Evolutionary conservation across 2,888 invertebrate species (phyloP).

Genomic region (Linnaemya tessellans): DNA sequence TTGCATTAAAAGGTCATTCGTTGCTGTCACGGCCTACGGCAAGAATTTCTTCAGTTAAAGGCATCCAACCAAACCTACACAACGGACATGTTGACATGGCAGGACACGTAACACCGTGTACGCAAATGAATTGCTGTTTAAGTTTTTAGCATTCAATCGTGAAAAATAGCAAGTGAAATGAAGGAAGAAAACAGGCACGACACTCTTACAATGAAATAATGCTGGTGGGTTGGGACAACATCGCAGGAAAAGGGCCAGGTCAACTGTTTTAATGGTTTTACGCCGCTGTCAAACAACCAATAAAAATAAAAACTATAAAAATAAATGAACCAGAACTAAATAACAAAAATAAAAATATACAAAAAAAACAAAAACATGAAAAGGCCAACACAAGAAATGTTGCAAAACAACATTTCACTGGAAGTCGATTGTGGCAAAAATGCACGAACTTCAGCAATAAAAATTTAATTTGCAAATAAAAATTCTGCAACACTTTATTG

Average conservation of each 20-base stretch:
- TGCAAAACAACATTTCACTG: not conserved
- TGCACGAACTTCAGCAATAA: no score
- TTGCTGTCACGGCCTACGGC: not conserved
- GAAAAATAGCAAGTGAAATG: conserved; percentile 42
- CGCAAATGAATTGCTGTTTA: conserved; percentile 13
- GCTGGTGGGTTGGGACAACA: not conserved
- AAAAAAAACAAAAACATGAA: not conserved
- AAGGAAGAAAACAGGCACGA: not conserved
- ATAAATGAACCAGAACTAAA: not conserved
- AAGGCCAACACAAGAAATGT: not conserved
- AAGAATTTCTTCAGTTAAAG: not conserved
- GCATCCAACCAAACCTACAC: no score
- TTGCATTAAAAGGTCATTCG: not conserved
- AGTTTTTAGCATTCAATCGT: conserved; percentile 25
- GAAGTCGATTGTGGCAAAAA: no score
- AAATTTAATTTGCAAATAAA: no score
- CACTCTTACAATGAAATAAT: not conserved
- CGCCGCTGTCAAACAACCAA: not conserved
- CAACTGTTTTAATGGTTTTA: not conserved
- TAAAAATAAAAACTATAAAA: not conserved
- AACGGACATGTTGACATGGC: not conserved
- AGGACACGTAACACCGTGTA: not conserved
- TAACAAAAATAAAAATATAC: not conserved
- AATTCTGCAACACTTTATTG: not conserved
- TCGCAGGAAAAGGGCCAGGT: not conserved